Base-by-base conservation (phyloP, 2,113 vertebrate species). In the Sinocyclocheilus anophthalmus region DNA sequence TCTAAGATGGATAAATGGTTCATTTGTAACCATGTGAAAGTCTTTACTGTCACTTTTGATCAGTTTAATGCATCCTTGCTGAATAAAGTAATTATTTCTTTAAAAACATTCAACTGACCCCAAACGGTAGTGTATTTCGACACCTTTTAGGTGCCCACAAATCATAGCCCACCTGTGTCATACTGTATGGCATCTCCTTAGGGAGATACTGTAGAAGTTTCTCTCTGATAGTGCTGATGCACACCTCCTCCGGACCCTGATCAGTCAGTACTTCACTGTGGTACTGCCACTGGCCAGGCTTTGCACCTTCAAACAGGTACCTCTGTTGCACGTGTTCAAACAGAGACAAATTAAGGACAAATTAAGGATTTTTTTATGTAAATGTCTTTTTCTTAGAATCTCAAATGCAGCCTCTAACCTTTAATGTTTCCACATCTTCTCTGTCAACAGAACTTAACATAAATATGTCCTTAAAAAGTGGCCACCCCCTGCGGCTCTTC, bases 391-490 rank as follows among this genome's bases (percentile, higher is more conserved):
- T 69, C 65, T 57, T 18, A 11, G 22, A 22, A 5, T 48, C 48
- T 57, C 3, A 3, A 13, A 63, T 3, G 4, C 20, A 8, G 1
- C 3, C 9, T 45, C 39, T 50, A 91, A 99, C 98, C 96, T 97
- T 99, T 22, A 99, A 93, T 0, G 94, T 96, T 3, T 96, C 95
- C 85, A 98, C 96, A 39, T 98, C 97, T 76, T 96, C 96, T 9
- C 87, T 91, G 75, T 45, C 91, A 76, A 96, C 48, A 45, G 98
- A 96, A 5, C 96, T 97, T 72, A 99, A 91, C 98, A 99, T 99
- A 94, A 99, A 99, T 88, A 99, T 94, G 11, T 99, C 98, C 89
- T 92, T 96, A 90, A 99, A 99, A 90, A 91, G 89, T 0, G 97
- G 94, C 98, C 98, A 99, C 45, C 98, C 97, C 48, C n/a, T 93